A percentile compares a stretch with the other conserved stretches of the same genome.
Evolutionary conservation across 2,797 vertebrate genomes (phyloP).

Genomic region (Australoheros facetus): DNA sequence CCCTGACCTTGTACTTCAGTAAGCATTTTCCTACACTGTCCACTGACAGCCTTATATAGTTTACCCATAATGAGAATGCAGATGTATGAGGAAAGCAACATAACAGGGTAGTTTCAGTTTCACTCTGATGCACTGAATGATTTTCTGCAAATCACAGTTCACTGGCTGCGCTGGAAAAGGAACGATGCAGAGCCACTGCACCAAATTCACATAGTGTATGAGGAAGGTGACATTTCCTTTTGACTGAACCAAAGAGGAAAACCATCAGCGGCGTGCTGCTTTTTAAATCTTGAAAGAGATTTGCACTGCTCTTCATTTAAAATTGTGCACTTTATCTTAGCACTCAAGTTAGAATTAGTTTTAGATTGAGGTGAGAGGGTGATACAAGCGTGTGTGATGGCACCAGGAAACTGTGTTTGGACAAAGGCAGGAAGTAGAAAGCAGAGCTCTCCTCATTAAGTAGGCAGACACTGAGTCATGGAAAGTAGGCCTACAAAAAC

Average conservation of each 20-base stretch:
- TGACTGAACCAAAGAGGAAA: background rate
- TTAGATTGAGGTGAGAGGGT: background rate
- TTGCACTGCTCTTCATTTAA: background rate
- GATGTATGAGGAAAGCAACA: background rate
- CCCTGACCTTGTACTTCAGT: background rate
- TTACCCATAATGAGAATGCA: background rate
- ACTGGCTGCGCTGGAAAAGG: background rate
- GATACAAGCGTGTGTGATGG: conserved; percentile 35
- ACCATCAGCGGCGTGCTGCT: rapidly evolving
- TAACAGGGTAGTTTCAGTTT: background rate
- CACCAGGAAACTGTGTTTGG: conserved; percentile 71
- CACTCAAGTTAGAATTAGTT: background rate
- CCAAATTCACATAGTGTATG: background rate
- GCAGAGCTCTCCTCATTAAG: conserved; percentile 60
- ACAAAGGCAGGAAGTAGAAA: conserved; percentile 82
- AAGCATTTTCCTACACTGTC: background rate
- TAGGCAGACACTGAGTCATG: conserved; percentile 35
- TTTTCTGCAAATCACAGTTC: background rate
- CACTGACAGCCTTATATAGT: background rate
- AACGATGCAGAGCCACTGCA: background rate
- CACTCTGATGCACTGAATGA: background rate
- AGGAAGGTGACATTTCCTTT: rapidly evolving
- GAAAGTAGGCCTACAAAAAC: conserved; percentile 52
- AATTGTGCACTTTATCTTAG: background rate
- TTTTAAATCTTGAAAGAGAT: background rate